Evolutionary conservation across 2,113 vertebrate species (phyloP).

Genomic region (Apodemus sylvaticus): DNA sequence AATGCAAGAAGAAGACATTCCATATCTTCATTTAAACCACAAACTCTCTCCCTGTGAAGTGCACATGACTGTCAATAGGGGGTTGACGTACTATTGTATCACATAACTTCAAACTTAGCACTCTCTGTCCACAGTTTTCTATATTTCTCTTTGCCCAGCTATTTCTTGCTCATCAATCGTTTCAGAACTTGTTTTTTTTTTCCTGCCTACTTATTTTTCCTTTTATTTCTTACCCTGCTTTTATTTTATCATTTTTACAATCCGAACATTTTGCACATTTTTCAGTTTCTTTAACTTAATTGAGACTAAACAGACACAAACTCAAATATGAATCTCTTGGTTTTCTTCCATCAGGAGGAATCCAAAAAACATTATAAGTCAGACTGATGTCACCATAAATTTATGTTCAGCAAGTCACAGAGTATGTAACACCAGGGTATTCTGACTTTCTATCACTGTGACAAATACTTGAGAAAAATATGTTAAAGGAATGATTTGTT

Average conservation of each 20-base stretch:
- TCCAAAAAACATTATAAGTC: not conserved
- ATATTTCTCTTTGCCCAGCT: not conserved
- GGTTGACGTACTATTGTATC: not conserved
- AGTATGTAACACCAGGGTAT: not conserved
- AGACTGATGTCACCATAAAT: not conserved
- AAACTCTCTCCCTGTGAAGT: not conserved
- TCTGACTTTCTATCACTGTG: not conserved
- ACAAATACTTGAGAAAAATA: not conserved
- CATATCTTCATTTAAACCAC: not conserved
- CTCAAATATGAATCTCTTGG: not conserved
- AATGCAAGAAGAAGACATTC: not conserved
- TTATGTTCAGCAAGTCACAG: not conserved
- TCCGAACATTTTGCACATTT: not conserved
- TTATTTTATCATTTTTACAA: not conserved
- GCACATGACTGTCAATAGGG: not conserved
- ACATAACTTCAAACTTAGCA: not conserved
- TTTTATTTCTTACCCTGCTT: not conserved
- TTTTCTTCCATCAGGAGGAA: not conserved
- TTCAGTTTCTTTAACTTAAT: not conserved
- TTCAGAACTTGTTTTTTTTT: not conserved
- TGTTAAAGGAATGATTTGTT: not conserved
- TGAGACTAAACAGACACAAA: not conserved
- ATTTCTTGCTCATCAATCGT: not conserved
- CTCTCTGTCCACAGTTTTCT: not conserved
- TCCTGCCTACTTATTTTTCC: not conserved